Evolutionary conservation across 2,113 vertebrate species (phyloP).

Genomic region (Cololabis saira): DNA sequence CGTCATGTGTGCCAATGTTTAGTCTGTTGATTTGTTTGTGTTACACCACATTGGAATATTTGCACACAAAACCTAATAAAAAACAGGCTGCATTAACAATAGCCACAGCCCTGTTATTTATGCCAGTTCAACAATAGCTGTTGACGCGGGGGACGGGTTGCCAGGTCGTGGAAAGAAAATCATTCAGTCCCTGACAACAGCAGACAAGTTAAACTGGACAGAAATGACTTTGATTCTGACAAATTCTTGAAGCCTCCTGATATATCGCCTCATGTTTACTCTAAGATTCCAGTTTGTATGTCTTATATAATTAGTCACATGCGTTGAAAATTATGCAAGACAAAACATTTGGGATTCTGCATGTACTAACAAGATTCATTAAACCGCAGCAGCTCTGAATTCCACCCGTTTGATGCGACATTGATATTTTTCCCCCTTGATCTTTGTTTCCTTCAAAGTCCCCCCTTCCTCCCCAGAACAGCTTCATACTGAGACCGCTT

Average conservation of each 20-base stretch:
- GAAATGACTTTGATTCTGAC: no score
- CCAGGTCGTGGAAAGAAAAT: constrained; percentile 4
- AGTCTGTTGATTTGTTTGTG: constrained; percentile 26
- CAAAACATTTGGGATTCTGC: background rate
- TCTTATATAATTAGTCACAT: no score
- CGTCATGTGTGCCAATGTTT: constrained; percentile 33
- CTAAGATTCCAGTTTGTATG: no score
- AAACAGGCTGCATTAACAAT: constrained; percentile 35
- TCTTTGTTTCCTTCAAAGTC: background rate
- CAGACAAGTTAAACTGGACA: no score
- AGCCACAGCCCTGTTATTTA: constrained; percentile 20
- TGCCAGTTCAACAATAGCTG: constrained; percentile 29
- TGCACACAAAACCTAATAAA: constrained; percentile 20
- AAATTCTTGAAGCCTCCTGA: no score
- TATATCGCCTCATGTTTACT: no score
- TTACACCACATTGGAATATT: constrained; percentile 30
- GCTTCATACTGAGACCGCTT: background rate
- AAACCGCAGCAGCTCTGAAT: background rate
- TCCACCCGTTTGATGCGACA: background rate
- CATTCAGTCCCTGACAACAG: constrained; percentile 11
- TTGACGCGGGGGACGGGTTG: constrained; percentile 7
- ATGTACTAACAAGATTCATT: background rate
- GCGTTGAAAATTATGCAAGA: background rate
- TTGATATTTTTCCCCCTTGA: background rate
- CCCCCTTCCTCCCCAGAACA: background rate